A percentile compares a stretch with the other conserved stretches of the same genome.
Evolutionary conservation across 2,113 vertebrate species (phyloP).

Genomic region (Erinaceus europaeus): DNA sequence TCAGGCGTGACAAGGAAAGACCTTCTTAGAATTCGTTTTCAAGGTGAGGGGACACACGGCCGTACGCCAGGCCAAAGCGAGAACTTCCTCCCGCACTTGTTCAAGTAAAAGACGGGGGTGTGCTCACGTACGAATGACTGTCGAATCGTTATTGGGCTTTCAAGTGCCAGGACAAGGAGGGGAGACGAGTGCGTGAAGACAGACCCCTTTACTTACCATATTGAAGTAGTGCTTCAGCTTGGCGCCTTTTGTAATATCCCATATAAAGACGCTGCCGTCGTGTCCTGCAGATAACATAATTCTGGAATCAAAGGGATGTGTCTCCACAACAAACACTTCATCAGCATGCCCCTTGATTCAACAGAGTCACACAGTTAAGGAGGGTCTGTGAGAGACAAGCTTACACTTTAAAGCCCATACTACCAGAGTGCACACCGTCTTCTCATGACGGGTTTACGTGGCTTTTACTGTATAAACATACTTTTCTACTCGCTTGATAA

Average conservation of each 20-base stretch:
- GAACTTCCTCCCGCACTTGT: neutral
- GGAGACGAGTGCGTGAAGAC: no score
- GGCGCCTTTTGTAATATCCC: constrained; percentile 92
- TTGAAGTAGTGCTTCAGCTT: constrained; percentile 96
- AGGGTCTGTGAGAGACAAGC: neutral
- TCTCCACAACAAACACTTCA: constrained; percentile 98
- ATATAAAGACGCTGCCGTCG: constrained; percentile 96
- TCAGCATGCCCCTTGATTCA: constrained; percentile 92
- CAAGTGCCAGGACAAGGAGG: no score
- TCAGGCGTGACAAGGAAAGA: no score
- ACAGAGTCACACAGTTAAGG: constrained; percentile 61
- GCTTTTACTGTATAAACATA: neutral
- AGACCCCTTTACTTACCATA: constrained; percentile 84
- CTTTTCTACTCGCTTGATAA: neutral
- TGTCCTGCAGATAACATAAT: constrained; percentile 98
- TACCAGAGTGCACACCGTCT: neutral
- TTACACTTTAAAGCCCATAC: neutral
- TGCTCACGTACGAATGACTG: neutral
- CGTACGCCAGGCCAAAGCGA: neutral
- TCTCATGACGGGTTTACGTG: neutral
- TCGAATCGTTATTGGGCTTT: neutral
- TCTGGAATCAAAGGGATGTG: constrained; percentile 95
- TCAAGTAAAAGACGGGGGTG: no score
- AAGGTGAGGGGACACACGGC: neutral
- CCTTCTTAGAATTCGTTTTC: neutral